Evolutionary conservation across 2,888 invertebrate genomes (phyloP), one percentile per base, ranked within the genome.

Genomic region (Andrena hattorfiana): DNA sequence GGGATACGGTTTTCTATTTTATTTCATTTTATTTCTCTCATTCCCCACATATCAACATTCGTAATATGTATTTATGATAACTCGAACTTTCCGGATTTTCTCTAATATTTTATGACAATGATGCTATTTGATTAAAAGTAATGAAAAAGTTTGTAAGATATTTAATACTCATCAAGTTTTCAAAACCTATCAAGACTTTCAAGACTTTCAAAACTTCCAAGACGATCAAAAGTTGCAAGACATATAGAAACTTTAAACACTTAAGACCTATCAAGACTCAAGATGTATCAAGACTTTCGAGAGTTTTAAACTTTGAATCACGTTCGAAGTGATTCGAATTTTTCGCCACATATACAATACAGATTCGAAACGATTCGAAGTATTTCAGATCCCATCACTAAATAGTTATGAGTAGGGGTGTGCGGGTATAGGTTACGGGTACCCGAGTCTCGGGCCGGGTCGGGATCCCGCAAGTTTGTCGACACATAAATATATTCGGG

Each of bases 211-310:
- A 51, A 0, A 51, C 51, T 51, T 51, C 20, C 51, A 20, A 16
- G 20, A 51, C 51, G 7, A 20, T 20, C 51, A 51, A 51, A 8
- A 20, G 2, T 51, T 51, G 0, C 7, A 2, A 51, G 51, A 51
- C 20, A 7, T 20, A n/a, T 51, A 5, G 20, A 51, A 0, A 20
- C n/a, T 20, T 20, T 20, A 51, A 20, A 2, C 6, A 51, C 51
- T 51, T n/a, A n/a, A 51, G n/a, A 51, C 51, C 51, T 51, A n/a
- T 20, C n/a, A 51, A n/a, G n/a, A 49, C 49, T 51, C 51, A 51
- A 51, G 51, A 51, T n/a, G 6, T 51, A 16, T 51, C n/a, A 51
- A 51, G 20, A 51, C 51, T 51, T 51, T 51, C 51, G 3, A 51
- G 51, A 51, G 7, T 20, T 20, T 20, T 51, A 51, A 20, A 8